Conservation (phyloP, 2,113 vertebrate genomes). For the Abramis brama region DNA sequence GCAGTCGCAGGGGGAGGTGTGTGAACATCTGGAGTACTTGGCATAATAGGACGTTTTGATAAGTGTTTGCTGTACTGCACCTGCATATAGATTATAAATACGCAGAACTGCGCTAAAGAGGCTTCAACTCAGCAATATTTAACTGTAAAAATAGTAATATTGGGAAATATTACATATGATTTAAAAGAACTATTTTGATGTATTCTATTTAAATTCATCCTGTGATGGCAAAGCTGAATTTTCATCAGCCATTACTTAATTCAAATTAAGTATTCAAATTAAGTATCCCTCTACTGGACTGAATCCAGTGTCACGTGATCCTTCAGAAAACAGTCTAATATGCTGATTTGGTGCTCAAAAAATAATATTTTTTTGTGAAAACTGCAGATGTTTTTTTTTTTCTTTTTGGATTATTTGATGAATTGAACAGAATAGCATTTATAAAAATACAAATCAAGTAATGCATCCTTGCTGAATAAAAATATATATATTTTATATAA, state of each 20-base stretch:
- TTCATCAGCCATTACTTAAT: no score
- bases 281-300: no score
- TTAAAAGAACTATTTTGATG: not conserved
- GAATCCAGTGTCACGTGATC: no score
- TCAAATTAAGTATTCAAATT: no score
- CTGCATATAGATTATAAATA: constrained; percentile 5
- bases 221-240: not conserved
- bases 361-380: not conserved
- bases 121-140: not conserved
- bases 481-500: no score
- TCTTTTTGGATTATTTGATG: not conserved
- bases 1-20: not conserved
- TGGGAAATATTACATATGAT: not conserved
- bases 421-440: not conserved
- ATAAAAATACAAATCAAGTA: no score
- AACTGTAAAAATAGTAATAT: not conserved
- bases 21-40: constrained; percentile 30
- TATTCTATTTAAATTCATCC: not conserved
- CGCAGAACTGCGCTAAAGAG: not conserved
- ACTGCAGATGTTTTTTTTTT: not conserved
- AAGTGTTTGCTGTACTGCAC: not conserved
- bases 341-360: no score
- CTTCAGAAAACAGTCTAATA: no score
- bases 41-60: not conserved
- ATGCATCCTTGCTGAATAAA: no score